Base-by-base conservation (phyloP, 2,888 invertebrate genomes). In the Calephelis perditalis region DNA sequence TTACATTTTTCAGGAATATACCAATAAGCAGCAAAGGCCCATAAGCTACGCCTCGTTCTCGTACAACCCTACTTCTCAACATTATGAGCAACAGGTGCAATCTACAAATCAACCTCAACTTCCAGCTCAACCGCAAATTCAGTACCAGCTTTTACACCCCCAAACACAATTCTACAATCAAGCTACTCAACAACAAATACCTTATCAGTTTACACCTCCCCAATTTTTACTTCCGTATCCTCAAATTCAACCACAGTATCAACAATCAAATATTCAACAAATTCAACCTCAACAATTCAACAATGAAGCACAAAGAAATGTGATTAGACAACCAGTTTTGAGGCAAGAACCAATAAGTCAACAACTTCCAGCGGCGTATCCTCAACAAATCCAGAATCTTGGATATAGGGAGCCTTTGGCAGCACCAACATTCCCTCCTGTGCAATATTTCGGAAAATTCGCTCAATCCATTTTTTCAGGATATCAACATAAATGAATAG, bases 391-490 rank as follows among this genome's bases (percentile, higher is more conserved):
- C 10, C 71, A 70, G 58, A 68, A 66, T 59, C 45, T 67, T 4
- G 70, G 67, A 8, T 70, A 71, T 46, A 64, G 65, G 40, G 66
- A 63, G n/a, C 61, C 66, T 11, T 63, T 71, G 43, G 68, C 67
- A 5, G 70, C 70, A 3, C 79, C 84, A 4, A 69, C 79, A 0
- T 79, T 76, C 62, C 77, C 84, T 0, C 72, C 82, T 7, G 78
- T 85, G 7, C 86, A 86, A 62, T 86, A 82, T 63, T 84, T 80
- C 60, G 86, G 86, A 0, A 84, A 84, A 65, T 84, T 74, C 36
- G 84, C 86, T 0, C 76, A 80, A 8, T 71, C 77, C 0, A 70
- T 86, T 49, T 82, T 85, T 63, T 72, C 74, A 7, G 62, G 68
- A 40, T 58, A 64, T 12, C 65, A 64, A 46, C 66, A 65, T 61